phyloP scores from a whole-genome alignment of 1,140 invertebrate species.

The Mizuhopecten yessoensis region DNA sequence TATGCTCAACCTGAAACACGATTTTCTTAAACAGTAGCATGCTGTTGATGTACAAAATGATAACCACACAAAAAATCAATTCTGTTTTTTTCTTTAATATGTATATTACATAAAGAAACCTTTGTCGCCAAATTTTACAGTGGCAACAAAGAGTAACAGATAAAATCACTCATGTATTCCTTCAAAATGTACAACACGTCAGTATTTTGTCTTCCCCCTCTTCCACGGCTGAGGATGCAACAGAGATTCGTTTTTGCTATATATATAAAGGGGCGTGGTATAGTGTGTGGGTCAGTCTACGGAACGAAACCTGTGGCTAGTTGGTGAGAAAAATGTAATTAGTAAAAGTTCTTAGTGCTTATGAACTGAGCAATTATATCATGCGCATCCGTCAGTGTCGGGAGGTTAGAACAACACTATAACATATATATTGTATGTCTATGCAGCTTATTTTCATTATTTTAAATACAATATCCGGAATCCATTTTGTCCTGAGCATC shows the following conservation, averaged over 20 bases:
- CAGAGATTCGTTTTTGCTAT: neutral
- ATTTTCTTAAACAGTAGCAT: neutral
- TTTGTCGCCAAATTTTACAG: neutral
- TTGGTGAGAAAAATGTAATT: neutral
- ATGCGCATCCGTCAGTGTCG: conserved; percentile 24
- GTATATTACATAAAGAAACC: neutral
- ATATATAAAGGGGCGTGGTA: neutral
- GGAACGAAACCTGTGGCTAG: neutral
- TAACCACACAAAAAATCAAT: neutral
- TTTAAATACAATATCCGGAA: conserved; percentile 35
- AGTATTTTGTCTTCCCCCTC: neutral
- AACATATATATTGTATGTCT: neutral
- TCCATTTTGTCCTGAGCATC: conserved; percentile 12
- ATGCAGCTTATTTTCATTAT: conserved; percentile 26
- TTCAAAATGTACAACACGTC: neutral
- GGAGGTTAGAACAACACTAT: conserved; percentile 19
- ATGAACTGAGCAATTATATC: neutral
- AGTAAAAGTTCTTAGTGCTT: conserved; percentile 26
- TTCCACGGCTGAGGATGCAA: neutral
- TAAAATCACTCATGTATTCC: conserved; percentile 1
- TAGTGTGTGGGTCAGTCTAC: neutral
- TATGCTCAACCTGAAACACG: too few species aligned
- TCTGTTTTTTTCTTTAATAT: conserved; percentile 1
- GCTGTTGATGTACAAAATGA: neutral
- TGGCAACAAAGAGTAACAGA: neutral